Percentiles rank a stretch among this genome's conserved stretches.
phyloP scores from a whole-genome alignment of 2,113 vertebrate genomes.

The Psilopsiagon aurifrons region DNA sequence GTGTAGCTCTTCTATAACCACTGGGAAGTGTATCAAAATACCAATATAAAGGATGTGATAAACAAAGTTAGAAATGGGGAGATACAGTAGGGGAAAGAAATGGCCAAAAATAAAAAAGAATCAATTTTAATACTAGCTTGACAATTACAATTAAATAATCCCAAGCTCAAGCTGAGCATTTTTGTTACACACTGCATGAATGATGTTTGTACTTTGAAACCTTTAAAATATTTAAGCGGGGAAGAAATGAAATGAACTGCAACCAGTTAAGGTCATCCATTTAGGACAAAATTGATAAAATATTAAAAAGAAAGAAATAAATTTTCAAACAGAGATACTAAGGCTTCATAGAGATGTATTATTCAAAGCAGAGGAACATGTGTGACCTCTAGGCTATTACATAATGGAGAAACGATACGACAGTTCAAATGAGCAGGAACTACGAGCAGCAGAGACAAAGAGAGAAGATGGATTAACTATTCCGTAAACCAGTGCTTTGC shows the following conservation, averaged over 20 bases:
- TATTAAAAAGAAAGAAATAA: constrained; percentile 83
- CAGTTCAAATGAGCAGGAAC: constrained; percentile 65
- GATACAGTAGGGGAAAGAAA: neutral
- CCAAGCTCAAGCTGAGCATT: constrained; percentile 60
- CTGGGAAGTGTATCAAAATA: neutral
- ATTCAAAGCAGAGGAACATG: constrained; percentile 73
- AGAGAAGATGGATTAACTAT: constrained; percentile 23
- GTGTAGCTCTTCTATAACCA: neutral
- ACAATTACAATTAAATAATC: constrained; percentile 72
- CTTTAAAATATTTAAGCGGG: constrained; percentile 80
- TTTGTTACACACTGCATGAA: constrained; percentile 63
- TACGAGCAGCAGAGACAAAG: constrained; percentile 21
- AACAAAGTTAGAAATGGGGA: neutral
- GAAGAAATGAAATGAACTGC: constrained; percentile 79
- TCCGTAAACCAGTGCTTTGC: neutral
- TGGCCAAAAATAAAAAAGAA: constrained; percentile 13
- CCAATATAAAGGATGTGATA: neutral
- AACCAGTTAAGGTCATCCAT: constrained; percentile 81
- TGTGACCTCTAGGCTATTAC: constrained; percentile 74
- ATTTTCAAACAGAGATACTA: constrained; percentile 75
- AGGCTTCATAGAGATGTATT: constrained; percentile 75
- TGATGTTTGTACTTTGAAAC: constrained; percentile 77
- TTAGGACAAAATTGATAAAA: constrained; percentile 83
- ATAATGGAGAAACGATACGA: constrained; percentile 63
- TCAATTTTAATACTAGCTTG: constrained; percentile 57